Base-by-base conservation (phyloP, 1,140 invertebrate genomes). In the Drosophila kurseongensis region DNA sequence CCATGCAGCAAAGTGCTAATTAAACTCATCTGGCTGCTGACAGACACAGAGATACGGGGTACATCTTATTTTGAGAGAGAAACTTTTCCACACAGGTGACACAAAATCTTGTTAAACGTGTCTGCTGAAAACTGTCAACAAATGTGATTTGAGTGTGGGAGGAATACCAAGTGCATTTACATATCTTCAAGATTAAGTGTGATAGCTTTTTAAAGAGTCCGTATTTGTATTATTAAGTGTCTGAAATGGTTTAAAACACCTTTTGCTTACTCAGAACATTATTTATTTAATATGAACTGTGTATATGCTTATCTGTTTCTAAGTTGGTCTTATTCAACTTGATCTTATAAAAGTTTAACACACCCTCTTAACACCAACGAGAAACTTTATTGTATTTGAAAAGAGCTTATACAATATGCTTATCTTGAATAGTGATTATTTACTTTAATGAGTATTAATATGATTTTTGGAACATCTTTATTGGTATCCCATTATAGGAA, bases 1-100 rank as follows among this genome's bases (percentile, higher is more conserved):
- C 41, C 73, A 58, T 68, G 79, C 78, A 59, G 57, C 61, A 38
- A 82, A 61, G 80, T 82, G 80, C 75, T 83, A 82, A 82, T 82
- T 82, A 83, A 83, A 82, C 50, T 65, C 66, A 62, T 69, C 50
- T 38, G 32, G 68, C 73, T 60, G 61, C 50, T 23, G 47, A 56
- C 52, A 50, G 41, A 16, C 44, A 23, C 7, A 16, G 29, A 54
- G 38, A 35, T 57, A 16, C 27, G 29, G 68, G 41, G 40, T 57
- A 62, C 42, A 56, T 36, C 42, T 56, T 42, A 58, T 18, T 60
- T 48, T 9, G 13, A 51, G 16, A 68, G 38, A 41, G 36, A 16
- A 66, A 51, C 16, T 68, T 52, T 65, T 51, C n/a, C 23, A 18
- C 14, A 29, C 23, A 47, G 48, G 29, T 68, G 58, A 65, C 35